Evolutionary conservation across 2,888 invertebrate genomes (phyloP), one percentile per base, ranked within the genome.

Genomic region (Stenodera caucasica): DNA sequence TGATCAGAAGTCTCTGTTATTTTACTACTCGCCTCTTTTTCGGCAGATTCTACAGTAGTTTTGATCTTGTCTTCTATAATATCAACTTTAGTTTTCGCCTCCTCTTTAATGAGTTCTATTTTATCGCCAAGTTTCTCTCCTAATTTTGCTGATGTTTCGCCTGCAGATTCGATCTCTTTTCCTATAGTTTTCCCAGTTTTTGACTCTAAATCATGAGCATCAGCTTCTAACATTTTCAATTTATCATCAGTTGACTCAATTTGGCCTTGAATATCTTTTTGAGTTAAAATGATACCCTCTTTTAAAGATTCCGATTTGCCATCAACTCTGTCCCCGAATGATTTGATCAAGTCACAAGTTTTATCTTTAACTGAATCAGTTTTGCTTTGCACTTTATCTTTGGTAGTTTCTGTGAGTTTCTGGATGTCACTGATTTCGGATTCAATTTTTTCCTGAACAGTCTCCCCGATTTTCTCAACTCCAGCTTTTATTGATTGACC

Each of bases 71-170:
- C n/a, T 15, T 40, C 40, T 5, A 18, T 40, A 40, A 8, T 8
- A 8, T 26, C 45, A 5, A 49, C 53, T 49, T 58, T 57, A 15
- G 37, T 12, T 53, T 57, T 40, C 1, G 45, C 15, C 12, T 26
- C 23, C 7, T 58, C 52, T 1, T 53, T 45, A 40, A 53, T 29
- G 30, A 40, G 26, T 15, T 45, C 7, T 12, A 29, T 26, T 40
- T 40, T 15, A 40, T 3, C 26, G 26, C 7, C 26, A 26, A 26
- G 3, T 26, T 3, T 6, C 26, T 26, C 26, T 26, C 7, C 7
- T 26, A 26, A 5, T 6, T 26, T 26, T 26, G 26, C 26, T 6
- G 3, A 3, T 26, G n/a, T n/a, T n/a, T n/a, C n/a, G n/a, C n/a
- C n/a, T n/a, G n/a, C n/a, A n/a, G n/a, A n/a, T n/a, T n/a, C n/a